A percentile compares a stretch with the other conserved stretches of the same genome.
These are phyloP conservation scores for Lithophane ornitopus DNA, from an alignment of 2,888 invertebrate genomes.

Conservation along the genomic window DNA sequence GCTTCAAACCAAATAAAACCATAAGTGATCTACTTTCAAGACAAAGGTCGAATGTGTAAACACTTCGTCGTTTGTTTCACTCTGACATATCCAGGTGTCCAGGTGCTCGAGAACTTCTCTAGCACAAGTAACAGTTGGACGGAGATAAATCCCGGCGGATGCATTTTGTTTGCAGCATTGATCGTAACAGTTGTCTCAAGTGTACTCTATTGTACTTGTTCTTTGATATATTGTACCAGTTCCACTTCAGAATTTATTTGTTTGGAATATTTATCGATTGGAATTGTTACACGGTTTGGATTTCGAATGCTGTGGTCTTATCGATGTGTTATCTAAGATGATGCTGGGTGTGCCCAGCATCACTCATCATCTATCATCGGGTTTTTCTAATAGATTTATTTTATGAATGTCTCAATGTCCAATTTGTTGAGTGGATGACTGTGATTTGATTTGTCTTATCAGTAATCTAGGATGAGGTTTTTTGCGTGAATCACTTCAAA, in stretches of 20 bases:
- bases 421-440: conserved; percentile 14
- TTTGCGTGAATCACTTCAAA: conserved; percentile 8
- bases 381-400: not conserved
- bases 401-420: not conserved
- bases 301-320: conserved; percentile 14
- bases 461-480: not conserved
- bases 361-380: not conserved
- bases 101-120: conserved; percentile 24
- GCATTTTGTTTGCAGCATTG: conserved; percentile 50
- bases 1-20: conserved; percentile 12
- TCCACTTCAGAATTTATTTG: conserved; percentile 25
- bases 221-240: conserved; percentile 45
- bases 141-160: conserved; percentile 54
- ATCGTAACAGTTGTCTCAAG: conserved; percentile 43
- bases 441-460: conserved; percentile 26
- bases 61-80: conserved; percentile 44
- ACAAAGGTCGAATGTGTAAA: conserved; percentile 22
- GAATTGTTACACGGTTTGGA: not conserved
- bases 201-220: conserved; percentile 36
- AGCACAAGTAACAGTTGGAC: conserved; percentile 26
- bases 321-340: conserved; percentile 18
- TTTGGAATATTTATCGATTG: conserved; percentile 33
- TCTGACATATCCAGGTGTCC: conserved; percentile 44
- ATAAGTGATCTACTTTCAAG: conserved; percentile 10
- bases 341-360: not conserved